A percentile compares a stretch with the other conserved stretches of the same genome.
phyloP scores from a whole-genome alignment of 2,888 invertebrate species.

The Hymenopus coronatus region DNA sequence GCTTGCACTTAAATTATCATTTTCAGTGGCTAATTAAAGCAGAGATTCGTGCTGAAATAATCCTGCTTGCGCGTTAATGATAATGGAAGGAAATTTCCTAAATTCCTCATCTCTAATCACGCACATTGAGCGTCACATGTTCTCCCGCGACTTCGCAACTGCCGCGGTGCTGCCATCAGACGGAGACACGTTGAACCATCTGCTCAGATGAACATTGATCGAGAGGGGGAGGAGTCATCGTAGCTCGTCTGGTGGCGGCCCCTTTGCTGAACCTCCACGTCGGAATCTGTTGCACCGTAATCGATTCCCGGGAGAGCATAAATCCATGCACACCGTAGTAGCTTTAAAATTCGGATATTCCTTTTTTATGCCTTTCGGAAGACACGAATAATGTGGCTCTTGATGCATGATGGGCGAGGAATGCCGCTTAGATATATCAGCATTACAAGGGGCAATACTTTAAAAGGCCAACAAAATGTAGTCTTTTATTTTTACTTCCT shows the following conservation, averaged over 20 bases:
- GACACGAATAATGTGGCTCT: too few species aligned
- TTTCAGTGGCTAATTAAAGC: not conserved
- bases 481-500: too few species aligned
- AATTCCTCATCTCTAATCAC: not conserved
- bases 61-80: not conserved
- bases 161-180: not conserved
- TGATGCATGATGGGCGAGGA: too few species aligned
- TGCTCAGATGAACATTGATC: not conserved
- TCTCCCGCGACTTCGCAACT: not conserved
- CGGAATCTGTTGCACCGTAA: not conserved
- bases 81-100: not conserved
- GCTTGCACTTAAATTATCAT: not conserved
- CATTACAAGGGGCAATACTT: too few species aligned
- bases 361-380: conserved; percentile 88
- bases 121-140: not conserved
- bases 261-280: not conserved
- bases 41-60: not conserved
- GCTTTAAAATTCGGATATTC: conserved; percentile 98
- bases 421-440: too few species aligned
- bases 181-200: not conserved
- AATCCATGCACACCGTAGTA: conserved; percentile 55
- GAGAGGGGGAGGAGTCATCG: not conserved
- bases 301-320: not conserved
- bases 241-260: not conserved
- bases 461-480: too few species aligned